These are phyloP conservation scores for Drosophila mettleri DNA, from an alignment of 2,888 invertebrate species.

Conservation along the genomic window DNA sequence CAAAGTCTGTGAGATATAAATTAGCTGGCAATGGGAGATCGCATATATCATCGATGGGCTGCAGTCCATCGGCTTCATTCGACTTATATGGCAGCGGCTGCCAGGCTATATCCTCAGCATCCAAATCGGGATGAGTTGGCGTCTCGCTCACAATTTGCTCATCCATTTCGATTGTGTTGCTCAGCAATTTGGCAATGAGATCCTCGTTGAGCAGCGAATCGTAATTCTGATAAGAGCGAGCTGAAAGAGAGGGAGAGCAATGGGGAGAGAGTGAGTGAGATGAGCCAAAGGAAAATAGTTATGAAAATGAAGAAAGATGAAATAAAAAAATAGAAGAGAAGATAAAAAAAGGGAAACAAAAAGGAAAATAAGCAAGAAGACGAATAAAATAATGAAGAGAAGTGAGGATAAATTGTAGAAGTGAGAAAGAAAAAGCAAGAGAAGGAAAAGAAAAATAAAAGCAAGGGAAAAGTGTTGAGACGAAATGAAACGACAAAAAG, in stretches of 20 bases:
- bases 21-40: constrained; percentile 1
- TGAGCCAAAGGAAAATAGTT: too few species aligned
- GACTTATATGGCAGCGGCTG: not conserved
- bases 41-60: not conserved
- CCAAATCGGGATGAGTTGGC: constrained; percentile 4
- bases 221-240: not conserved
- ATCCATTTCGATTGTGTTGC: constrained; percentile 2
- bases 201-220: constrained; percentile 23
- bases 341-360: not conserved
- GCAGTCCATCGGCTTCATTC: not conserved
- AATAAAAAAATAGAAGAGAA: not conserved
- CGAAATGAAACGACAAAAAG: too few species aligned
- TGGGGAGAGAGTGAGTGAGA: not conserved
- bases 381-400: not conserved
- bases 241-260: constrained; percentile 14
- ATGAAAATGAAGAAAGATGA: not conserved
- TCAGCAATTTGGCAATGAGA: constrained; percentile 26
- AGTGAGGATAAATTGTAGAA: too few species aligned
- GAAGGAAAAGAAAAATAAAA: too few species aligned
- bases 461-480: too few species aligned
- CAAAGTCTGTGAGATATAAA: constrained; percentile 1
- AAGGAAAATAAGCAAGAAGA: too few species aligned
- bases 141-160: not conserved
- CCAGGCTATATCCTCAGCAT: not conserved
- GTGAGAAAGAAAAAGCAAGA: too few species aligned